phyloP scores from a whole-genome alignment of 2,797 vertebrate genomes.

The Champsocephalus gunnari region DNA sequence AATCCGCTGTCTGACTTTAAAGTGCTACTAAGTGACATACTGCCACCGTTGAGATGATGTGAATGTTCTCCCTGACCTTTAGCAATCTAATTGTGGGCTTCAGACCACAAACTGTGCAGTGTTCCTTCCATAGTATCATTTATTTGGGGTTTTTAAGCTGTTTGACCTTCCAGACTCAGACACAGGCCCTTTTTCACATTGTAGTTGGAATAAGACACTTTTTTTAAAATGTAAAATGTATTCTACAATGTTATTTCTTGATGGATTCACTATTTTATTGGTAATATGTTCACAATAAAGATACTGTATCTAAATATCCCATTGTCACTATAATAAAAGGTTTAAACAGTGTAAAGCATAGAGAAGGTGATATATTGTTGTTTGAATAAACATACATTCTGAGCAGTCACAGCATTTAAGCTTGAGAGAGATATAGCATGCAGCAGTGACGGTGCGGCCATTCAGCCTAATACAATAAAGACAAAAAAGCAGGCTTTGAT shows the following conservation, averaged over 20 bases:
- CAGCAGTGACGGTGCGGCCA: constrained; percentile 34
- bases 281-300: neutral
- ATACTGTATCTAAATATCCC: neutral
- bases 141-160: constrained; percentile 7
- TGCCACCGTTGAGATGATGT: constrained; percentile 23
- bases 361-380: constrained; percentile 62
- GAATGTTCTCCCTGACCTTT: constrained; percentile 52
- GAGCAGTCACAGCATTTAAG: constrained; percentile 49
- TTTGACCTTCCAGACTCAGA: constrained; percentile 36
- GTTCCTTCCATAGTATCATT: constrained; percentile 22
- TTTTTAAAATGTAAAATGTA: neutral
- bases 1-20: neutral
- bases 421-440: constrained; percentile 37
- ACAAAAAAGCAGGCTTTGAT: constrained; percentile 34
- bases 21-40: constrained; percentile 7
- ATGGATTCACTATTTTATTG: constrained; percentile 8
- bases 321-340: constrained; percentile 15
- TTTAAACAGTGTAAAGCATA: constrained; percentile 46
- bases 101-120: constrained; percentile 24
- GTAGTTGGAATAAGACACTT: neutral
- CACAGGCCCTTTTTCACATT: constrained; percentile 1
- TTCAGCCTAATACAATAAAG: constrained; percentile 35
- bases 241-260: constrained; percentile 12
- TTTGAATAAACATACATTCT: constrained; percentile 62
- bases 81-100: constrained; percentile 41